Evolutionary conservation across 2,888 invertebrate species (phyloP).

Genomic region (Hetaerina titia): DNA sequence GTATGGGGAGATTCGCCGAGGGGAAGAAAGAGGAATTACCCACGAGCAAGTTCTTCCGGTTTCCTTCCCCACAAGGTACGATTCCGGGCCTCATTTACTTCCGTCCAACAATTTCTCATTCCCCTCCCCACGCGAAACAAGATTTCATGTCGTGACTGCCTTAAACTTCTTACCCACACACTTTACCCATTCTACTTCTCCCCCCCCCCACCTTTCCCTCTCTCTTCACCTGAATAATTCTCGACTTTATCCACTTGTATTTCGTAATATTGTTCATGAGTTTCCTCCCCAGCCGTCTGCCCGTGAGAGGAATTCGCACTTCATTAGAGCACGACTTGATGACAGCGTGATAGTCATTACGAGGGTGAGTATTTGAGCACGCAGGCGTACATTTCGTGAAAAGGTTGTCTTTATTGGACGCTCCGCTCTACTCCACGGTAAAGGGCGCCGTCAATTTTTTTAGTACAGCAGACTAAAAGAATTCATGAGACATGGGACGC

Average conservation of each 20-base stretch:
- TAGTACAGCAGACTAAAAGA: not conserved
- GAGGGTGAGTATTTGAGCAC: not conserved
- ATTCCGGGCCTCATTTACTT: not conserved
- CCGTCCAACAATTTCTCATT: too few relatives aligned
- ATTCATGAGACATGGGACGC: not conserved
- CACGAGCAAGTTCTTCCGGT: slow-evolving; percentile 74
- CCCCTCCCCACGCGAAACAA: too few relatives aligned
- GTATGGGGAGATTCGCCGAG: not conserved
- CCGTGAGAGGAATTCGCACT: not conserved
- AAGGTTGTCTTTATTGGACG: not conserved
- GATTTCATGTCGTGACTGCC: too few relatives aligned
- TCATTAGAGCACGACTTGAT: not conserved
- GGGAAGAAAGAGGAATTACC: slow-evolving; percentile 70
- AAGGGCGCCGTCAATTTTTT: not conserved
- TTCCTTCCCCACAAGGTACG: slow-evolving; percentile 7
- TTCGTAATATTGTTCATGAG: too few relatives aligned
- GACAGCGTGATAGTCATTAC: not conserved
- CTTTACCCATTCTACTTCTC: too few relatives aligned
- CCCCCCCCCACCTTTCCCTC: too few relatives aligned
- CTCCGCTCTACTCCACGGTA: not conserved
- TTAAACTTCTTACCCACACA: too few relatives aligned
- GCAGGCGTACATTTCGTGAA: not conserved
- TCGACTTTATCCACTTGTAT: too few relatives aligned
- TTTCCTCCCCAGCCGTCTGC: too few relatives aligned
- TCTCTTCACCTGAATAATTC: too few relatives aligned